Percentiles rank a stretch among this genome's conserved stretches.
Conservation (phyloP, 2,888 invertebrate species). For the Nomada fabriciana region DNA sequence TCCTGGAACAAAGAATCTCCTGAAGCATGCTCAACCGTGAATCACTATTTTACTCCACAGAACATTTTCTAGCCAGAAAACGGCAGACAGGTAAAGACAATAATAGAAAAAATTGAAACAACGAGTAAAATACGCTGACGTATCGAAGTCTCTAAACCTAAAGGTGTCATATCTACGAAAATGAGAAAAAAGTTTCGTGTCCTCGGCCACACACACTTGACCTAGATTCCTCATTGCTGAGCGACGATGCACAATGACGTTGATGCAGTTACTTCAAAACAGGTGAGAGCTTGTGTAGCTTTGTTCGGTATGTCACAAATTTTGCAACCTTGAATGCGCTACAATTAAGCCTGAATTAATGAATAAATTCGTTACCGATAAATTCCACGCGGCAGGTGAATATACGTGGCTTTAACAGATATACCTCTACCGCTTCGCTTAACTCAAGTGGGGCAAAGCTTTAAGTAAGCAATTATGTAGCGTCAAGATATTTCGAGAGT, state of each 20-base stretch:
- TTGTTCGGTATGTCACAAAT: neutral
- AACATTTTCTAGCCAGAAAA: too few species aligned
- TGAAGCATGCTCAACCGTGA: conserved; percentile 30
- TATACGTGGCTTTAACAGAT: neutral
- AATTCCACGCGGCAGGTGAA: neutral
- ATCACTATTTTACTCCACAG: neutral
- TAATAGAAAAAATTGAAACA: neutral
- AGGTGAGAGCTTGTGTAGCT: conserved; percentile 6
- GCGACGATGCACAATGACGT: conserved; percentile 53
- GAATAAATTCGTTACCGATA: neutral
- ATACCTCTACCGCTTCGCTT: too few species aligned
- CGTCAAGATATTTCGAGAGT: neutral
- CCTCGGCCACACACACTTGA: conserved; percentile 75
- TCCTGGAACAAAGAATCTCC: conserved; percentile 85
- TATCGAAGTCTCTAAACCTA: conserved; percentile 1
- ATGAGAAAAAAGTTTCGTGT: conserved; percentile 73
- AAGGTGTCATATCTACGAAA: conserved; percentile 7
- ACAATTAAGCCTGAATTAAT: neutral
- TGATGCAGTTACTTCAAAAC: conserved; percentile 59
- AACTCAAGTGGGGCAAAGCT: neutral
- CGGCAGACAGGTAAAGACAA: neutral
- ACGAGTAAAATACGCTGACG: neutral
- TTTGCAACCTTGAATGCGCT: neutral
- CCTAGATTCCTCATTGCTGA: conserved; percentile 71
- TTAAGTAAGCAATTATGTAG: neutral